Base-by-base conservation (phyloP, 2,888 invertebrate genomes). In the Tryphoninae sp. region DNA sequence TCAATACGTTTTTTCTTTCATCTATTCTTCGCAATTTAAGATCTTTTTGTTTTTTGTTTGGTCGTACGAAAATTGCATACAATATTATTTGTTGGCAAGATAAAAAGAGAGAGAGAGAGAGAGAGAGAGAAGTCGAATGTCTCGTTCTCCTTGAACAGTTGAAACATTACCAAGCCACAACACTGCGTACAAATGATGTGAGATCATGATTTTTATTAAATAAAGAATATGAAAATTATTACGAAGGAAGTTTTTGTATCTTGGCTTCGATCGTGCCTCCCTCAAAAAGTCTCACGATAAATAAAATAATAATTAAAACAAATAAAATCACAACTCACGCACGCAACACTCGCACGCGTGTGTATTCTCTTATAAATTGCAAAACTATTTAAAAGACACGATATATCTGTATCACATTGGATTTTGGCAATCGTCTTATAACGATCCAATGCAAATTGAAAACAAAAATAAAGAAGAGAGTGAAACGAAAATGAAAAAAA, bases 111-210 rank as follows among this genome's bases (percentile, higher is more conserved):
- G 23, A 68, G 51, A 49, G 19, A 58, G 55, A 45, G 42, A 55
- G 42, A 16, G 23, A 74, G 51, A 71, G 22, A 72, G 26, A 59
- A 33, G 53, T 73, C 55, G 42, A 80, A 73, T 80, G 59, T 80
- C 80, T 80, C 68, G 80, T 78, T 80, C 75, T 80, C 64, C 62
- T 78, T 77, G 49, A 81, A 71, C 73, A 78, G 72, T 82, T 79
- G 69, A 77, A 81, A 82, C 75, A 83, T 83, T 82, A 84, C 69
- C 78, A 80, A 83, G 83, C 84, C 84, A 84, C 78, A 80, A 84
- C 83, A 84, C 82, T 84, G 84, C 84, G 83, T 83, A 83, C 83
- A 82, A 84, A 84, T 83, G 76, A 84, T 83, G 82, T 84, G 80
- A 84, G 75, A 82, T 83, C 80, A 84, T 83, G 80, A 84, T 84